phyloP scores from a whole-genome alignment of 2,113 vertebrate genomes.

The Monopterus albus region DNA sequence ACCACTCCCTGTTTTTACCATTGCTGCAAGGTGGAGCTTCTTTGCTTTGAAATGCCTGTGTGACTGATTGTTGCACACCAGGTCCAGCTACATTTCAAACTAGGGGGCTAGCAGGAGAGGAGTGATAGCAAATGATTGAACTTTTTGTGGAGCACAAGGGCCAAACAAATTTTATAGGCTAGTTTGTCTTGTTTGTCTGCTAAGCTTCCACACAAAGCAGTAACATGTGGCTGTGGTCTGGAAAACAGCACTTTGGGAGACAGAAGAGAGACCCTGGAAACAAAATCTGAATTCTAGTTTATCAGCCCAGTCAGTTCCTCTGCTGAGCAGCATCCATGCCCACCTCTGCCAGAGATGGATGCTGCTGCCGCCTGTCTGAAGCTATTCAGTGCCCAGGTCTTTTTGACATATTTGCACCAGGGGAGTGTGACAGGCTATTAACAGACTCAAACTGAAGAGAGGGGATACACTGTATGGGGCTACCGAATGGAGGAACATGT shows the following conservation, averaged over 20 bases:
- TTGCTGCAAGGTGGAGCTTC: conserved; percentile 68
- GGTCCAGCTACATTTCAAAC: conserved; percentile 45
- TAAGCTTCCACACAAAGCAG: conserved; percentile 45
- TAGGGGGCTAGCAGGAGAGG: conserved; percentile 8
- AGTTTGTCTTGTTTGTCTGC: conserved; percentile 30
- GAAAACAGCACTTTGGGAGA: conserved; percentile 39
- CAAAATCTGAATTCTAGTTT: conserved; percentile 33
- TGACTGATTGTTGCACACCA: conserved; percentile 66
- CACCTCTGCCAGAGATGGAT: conserved; percentile 49
- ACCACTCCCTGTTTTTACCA: conserved; percentile 39
- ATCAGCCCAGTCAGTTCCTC: conserved; percentile 45
- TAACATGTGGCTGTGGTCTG: conserved; percentile 38
- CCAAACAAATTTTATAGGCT: conserved; percentile 25
- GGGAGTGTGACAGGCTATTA: conserved; percentile 28
- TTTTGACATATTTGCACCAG: conserved; percentile 21
- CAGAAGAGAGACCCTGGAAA: conserved; percentile 27
- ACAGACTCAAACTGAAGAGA: conserved; percentile 10
- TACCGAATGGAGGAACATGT: conserved; percentile 27
- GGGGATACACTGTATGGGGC: background rate
- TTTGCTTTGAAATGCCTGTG: conserved; percentile 76
- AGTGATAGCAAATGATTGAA: background rate
- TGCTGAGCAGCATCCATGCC: conserved; percentile 41
- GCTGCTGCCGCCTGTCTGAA: conserved; percentile 42
- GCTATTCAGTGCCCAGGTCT: conserved; percentile 30
- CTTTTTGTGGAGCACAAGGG: background rate